These are phyloP conservation scores for Characodon lateralis DNA, from an alignment of 2,797 vertebrate genomes.

Conservation along the genomic window DNA sequence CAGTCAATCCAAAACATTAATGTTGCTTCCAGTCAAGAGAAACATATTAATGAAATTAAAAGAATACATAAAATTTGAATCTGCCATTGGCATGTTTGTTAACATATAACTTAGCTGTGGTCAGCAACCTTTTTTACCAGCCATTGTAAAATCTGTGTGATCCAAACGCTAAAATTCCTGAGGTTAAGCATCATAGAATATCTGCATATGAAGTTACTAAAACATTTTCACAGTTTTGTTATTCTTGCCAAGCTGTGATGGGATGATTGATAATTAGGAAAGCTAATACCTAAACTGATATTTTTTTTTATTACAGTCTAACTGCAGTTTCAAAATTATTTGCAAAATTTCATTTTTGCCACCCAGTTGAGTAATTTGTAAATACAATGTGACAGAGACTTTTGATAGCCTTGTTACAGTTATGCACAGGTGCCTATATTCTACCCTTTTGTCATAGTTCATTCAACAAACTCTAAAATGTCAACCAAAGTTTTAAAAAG, in stretches of 20 bases:
- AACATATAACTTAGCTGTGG: too few species aligned
- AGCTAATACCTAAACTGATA: background rate
- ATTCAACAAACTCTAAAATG: background rate
- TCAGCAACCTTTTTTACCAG: too few species aligned
- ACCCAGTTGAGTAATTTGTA: background rate
- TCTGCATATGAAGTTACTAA: too few species aligned
- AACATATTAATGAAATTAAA: too few species aligned
- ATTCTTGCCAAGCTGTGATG: background rate
- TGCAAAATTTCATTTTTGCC: background rate
- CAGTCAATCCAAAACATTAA: too few species aligned
- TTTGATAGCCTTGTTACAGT: background rate
- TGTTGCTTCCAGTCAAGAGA: too few species aligned
- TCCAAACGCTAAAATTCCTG: too few species aligned
- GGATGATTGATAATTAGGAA: conserved; percentile 1
- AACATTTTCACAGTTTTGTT: background rate
- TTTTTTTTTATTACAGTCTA: background rate
- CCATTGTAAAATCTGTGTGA: too few species aligned
- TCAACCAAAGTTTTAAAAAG: background rate
- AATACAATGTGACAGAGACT: background rate
- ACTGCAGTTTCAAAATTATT: background rate
- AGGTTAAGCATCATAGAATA: background rate
- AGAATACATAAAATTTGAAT: too few species aligned
- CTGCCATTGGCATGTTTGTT: too few species aligned
- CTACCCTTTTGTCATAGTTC: conserved; percentile 2
- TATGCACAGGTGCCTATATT: background rate